Evolutionary conservation across 2,888 invertebrate species (phyloP).

Genomic region (Macrosoma leucophasiata): DNA sequence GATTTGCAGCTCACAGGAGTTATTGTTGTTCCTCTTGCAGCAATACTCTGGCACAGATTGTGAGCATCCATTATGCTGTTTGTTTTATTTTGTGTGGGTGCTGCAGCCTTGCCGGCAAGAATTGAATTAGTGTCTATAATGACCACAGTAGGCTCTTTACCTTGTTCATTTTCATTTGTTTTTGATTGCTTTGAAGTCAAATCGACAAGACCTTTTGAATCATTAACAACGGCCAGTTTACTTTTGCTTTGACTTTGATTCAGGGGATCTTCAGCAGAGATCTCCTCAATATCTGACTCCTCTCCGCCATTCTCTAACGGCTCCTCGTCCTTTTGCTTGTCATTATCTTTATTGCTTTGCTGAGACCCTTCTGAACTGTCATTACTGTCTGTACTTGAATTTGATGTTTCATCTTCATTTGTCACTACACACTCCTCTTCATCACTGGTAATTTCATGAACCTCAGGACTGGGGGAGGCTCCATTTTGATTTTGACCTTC

Average conservation of each 20-base stretch:
- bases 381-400: constrained; percentile 75
- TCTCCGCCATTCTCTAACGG: constrained; percentile 70
- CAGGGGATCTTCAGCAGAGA: constrained; percentile 81
- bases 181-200: constrained; percentile 77
- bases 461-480: constrained; percentile 58
- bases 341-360: constrained; percentile 57
- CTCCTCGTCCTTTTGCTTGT: constrained; percentile 70
- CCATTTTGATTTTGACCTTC: constrained; percentile 55
- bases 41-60: constrained; percentile 66
- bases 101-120: constrained; percentile 51
- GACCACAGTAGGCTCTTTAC: constrained; percentile 86
- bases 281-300: constrained; percentile 80
- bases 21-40: constrained; percentile 73
- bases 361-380: constrained; percentile 77
- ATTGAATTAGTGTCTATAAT: constrained; percentile 90
- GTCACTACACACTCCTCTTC: constrained; percentile 74
- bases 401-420: constrained; percentile 65
- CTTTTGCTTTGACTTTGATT: constrained; percentile 50
- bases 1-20: constrained; percentile 61
- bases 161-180: constrained; percentile 55
- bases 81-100: constrained; percentile 36
- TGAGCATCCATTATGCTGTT: constrained; percentile 48
- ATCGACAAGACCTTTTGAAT: constrained; percentile 82
- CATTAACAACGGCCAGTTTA: constrained; percentile 80
- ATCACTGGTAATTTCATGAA: constrained; percentile 74